phyloP scores from a whole-genome alignment of 2,113 vertebrate genomes.

The Cyanoderma ruficeps region DNA sequence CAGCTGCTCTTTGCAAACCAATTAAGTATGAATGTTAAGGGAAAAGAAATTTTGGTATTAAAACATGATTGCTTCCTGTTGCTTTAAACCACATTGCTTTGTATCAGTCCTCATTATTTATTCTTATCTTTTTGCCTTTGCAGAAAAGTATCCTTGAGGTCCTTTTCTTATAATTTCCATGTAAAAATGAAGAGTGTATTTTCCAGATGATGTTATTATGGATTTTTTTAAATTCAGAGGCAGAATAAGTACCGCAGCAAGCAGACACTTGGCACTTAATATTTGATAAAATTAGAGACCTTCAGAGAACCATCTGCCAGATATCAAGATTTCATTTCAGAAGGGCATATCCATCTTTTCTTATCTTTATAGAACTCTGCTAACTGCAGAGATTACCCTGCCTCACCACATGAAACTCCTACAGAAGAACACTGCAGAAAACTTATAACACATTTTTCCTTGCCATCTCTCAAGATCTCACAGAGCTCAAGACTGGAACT shows the following conservation, averaged over 20 bases:
- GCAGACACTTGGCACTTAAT: background rate
- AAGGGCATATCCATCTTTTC: background rate
- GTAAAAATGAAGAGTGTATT: background rate
- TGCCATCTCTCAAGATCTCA: background rate
- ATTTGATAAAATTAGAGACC: background rate
- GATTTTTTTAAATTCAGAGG: background rate
- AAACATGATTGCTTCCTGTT: background rate
- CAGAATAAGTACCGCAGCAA: background rate
- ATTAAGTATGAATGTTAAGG: background rate
- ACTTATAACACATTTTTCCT: background rate
- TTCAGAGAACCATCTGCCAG: background rate
- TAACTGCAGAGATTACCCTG: background rate
- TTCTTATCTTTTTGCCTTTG: background rate
- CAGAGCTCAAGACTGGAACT: background rate
- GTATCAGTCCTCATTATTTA: background rate
- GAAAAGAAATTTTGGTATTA: background rate
- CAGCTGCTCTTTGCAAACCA: background rate
- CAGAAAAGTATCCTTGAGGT: background rate
- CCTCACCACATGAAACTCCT: background rate
- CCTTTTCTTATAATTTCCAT: background rate
- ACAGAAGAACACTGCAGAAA: background rate
- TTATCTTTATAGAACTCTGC: background rate
- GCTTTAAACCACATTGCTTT: background rate
- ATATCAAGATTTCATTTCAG: background rate
- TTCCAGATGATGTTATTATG: background rate